Evolutionary conservation across 2,888 invertebrate species (phyloP), one percentile per base, ranked within the genome.

Genomic region (Patella depressa): DNA sequence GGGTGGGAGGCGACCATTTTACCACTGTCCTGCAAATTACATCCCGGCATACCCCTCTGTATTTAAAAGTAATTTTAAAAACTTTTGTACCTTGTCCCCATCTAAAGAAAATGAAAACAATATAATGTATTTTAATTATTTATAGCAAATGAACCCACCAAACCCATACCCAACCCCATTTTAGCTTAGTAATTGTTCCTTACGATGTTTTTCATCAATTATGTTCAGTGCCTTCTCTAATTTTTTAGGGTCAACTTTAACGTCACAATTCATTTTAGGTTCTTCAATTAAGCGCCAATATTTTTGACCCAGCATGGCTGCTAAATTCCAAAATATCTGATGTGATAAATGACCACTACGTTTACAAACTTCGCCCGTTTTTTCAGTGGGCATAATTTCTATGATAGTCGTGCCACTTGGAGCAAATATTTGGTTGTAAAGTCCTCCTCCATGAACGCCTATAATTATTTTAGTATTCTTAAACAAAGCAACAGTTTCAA

Each of bases 241-340:
- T 65, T 65, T 65, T 12, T 9, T 9, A 3, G 24, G 19, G 24
- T 65, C 65, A 11, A 65, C 65, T 65, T 65, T 65, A 19, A 65
- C 65, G 24, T 65, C 15, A 19, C 65, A 65, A 14, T 65, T 65
- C 3, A 24, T 24, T 65, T 24, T 65, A 11, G 65, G 65, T 9
- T 65, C 65, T 19, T 65, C 65, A 65, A 65, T 24, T 15, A 65
- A 17, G 19, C 19, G 19, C 65, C 65, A 65, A 15, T 65, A 65
- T 65, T 65, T 65, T 24, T 65, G 65, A 7, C 65, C 65, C 65
- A 65, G 14, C 65, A 65, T 65, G 65, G 65, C 65, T 15, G 65
- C 9, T 14, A 65, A 65, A 15, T 24, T 65, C 65, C 65, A 65
- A 11, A 19, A 65, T 24, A 24, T 65, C 65, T 65, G 65, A 65